Percentiles rank a stretch among this genome's conserved stretches.
Evolutionary conservation across 2,888 invertebrate genomes (phyloP).

Genomic region (Apamea anceps): DNA sequence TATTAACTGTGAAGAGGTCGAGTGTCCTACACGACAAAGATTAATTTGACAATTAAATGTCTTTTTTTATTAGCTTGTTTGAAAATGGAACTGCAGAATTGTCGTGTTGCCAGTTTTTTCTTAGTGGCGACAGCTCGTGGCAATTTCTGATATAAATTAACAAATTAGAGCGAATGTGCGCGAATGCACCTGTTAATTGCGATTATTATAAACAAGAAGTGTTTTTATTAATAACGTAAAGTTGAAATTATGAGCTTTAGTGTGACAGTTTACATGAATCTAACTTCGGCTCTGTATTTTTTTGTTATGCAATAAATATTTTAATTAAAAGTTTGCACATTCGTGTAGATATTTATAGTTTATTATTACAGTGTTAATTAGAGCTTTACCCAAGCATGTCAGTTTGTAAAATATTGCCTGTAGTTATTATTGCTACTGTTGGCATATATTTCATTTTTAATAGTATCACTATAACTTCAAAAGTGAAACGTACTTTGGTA

Average conservation of each 20-base stretch:
- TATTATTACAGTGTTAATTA: constrained; percentile 45
- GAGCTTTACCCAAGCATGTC: constrained; percentile 39
- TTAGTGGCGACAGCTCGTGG: constrained; percentile 54
- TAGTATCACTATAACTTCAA: constrained; percentile 52
- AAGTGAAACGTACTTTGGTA: constrained; percentile 54
- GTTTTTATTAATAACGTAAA: constrained; percentile 22
- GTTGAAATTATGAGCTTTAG: constrained; percentile 21
- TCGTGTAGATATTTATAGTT: constrained; percentile 22
- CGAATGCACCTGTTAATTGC: constrained; percentile 51
- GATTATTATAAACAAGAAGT: constrained; percentile 33
- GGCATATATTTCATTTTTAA: constrained; percentile 28
- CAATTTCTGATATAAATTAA: constrained; percentile 58
- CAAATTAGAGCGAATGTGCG: constrained; percentile 51
- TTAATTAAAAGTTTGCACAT: constrained; percentile 36
- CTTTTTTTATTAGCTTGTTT: constrained; percentile 49
- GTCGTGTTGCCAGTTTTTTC: constrained; percentile 37
- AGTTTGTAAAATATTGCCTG: constrained; percentile 28
- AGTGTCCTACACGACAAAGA: constrained; percentile 74
- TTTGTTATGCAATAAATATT: constrained; percentile 45
- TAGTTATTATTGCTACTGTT: constrained; percentile 33
- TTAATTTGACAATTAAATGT: constrained; percentile 75
- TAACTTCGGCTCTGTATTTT: constrained; percentile 17
- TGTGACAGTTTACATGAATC: constrained; percentile 27
- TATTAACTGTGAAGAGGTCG: constrained; percentile 75
- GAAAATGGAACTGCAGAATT: constrained; percentile 37